Evolutionary conservation across 1,140 invertebrate genomes (phyloP).

Genomic region (Procambarus virginalis): DNA sequence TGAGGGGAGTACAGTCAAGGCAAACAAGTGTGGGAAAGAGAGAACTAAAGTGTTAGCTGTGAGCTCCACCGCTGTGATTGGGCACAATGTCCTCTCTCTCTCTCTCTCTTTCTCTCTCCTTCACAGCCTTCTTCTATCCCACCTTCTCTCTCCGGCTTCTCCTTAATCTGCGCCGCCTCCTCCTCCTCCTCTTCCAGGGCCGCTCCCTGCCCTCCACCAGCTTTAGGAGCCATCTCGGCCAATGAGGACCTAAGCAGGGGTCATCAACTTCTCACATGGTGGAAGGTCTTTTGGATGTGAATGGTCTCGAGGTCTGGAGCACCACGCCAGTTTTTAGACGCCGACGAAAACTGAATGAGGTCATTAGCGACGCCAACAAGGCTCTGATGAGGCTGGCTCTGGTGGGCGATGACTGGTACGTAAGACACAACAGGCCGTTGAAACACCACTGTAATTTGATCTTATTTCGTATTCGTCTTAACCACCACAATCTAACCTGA

Average conservation of each 20-base stretch:
- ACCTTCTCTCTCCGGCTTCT: neutral
- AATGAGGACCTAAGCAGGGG: conserved; percentile 42
- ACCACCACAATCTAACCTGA: neutral
- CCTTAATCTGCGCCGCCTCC: conserved; percentile 2
- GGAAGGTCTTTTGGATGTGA: conserved; percentile 44
- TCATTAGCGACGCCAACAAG: conserved; percentile 52
- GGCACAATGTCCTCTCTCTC: neutral
- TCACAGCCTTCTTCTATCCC: no score
- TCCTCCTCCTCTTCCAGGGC: neutral
- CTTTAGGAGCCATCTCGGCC: conserved; percentile 41
- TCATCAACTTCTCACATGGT: conserved; percentile 45
- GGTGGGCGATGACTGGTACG: neutral
- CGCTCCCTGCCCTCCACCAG: conserved; percentile 24
- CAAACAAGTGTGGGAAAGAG: neutral
- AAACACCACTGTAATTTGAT: neutral
- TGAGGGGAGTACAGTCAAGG: neutral
- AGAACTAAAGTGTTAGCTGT: neutral
- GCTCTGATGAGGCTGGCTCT: conserved; percentile 28
- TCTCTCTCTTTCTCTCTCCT: no score
- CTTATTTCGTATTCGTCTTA: conserved; percentile 5
- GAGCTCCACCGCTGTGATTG: neutral
- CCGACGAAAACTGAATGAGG: conserved; percentile 44
- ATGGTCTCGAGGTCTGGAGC: conserved; percentile 11
- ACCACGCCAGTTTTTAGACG: conserved; percentile 33
- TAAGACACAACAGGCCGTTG: conserved; percentile 10